Conservation (phyloP, 2,113 vertebrate genomes). For the Psittacus erithacus region DNA sequence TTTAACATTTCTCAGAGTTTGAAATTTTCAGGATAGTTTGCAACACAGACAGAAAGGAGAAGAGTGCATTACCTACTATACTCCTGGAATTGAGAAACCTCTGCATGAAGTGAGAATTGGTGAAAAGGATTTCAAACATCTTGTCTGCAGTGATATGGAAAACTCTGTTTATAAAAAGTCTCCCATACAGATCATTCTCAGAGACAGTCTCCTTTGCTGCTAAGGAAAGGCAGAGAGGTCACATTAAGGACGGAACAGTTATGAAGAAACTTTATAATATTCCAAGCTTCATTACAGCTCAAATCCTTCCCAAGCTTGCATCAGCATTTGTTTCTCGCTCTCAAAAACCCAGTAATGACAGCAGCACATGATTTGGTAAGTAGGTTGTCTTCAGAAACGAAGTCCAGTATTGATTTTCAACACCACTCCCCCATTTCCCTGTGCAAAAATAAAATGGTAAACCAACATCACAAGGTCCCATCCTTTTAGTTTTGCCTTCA, state of each 20-base stretch:
- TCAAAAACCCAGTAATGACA: not conserved
- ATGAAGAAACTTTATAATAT: not conserved
- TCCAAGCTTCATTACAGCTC: not conserved
- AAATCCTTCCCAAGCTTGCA: not conserved
- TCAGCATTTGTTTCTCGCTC: not conserved
- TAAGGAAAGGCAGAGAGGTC: conserved; percentile 37
- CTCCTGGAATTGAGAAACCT: conserved; percentile 85
- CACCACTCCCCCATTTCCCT: not conserved
- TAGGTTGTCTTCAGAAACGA: not conserved
- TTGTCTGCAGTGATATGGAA: conserved; percentile 90
- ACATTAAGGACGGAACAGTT: not conserved
- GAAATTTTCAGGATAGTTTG: not conserved
- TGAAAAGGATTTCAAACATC: conserved; percentile 97
- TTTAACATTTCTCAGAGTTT: not conserved
- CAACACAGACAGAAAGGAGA: not conserved
- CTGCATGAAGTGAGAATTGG: conserved; percentile 87
- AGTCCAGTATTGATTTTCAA: not conserved
- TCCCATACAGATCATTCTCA: conserved; percentile 81
- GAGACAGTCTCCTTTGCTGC: conserved; percentile 79
- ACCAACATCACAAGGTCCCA: not conserved
- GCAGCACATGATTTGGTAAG: not conserved
- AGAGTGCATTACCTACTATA: conserved; percentile 83
- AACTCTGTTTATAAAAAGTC: conserved; percentile 88
- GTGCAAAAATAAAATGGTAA: not conserved
- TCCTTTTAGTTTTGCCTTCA: not conserved